Conservation (phyloP, 2,797 vertebrate species). For the Phrynocephalus vlangalii region DNA sequence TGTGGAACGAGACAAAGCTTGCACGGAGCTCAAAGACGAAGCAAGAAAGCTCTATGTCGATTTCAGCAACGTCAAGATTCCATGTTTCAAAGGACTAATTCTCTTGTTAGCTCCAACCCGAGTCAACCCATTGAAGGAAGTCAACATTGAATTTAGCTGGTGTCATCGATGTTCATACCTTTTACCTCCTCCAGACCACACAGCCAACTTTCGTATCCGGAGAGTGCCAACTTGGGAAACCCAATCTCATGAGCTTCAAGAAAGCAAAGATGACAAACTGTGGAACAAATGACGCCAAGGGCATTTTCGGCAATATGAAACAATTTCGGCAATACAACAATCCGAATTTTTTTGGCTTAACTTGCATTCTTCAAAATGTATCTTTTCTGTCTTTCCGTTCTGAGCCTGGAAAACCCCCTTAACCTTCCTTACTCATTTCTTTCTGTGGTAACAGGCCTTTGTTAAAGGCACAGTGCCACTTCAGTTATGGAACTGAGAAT, state of each 20-base stretch:
- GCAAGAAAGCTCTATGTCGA: too few species aligned
- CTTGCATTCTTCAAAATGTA: neutral
- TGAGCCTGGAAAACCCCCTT: neutral
- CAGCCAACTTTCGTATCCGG: too few species aligned
- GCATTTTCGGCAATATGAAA: neutral
- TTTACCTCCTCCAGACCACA: neutral
- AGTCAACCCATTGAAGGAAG: too few species aligned
- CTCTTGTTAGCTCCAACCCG: too few species aligned
- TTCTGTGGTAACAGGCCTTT: neutral
- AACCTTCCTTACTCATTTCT: neutral
- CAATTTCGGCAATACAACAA: neutral
- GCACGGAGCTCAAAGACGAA: too few species aligned
- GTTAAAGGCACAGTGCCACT: neutral
- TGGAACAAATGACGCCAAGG: neutral
- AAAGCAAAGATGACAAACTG: neutral
- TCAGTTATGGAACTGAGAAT: slow-evolving; percentile 20
- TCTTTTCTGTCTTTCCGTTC: neutral
- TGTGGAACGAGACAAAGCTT: too few species aligned
- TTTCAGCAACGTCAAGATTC: too few species aligned
- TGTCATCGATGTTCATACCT: neutral
- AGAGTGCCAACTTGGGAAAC: neutral
- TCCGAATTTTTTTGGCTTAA: too few species aligned
- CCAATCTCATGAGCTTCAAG: neutral
- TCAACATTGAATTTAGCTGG: neutral
- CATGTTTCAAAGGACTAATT: too few species aligned